A percentile compares a stretch with the other conserved stretches of the same genome.
These are phyloP conservation scores for Cyanistes caeruleus DNA, from an alignment of 2,113 vertebrate genomes.

Conservation along the genomic window DNA sequence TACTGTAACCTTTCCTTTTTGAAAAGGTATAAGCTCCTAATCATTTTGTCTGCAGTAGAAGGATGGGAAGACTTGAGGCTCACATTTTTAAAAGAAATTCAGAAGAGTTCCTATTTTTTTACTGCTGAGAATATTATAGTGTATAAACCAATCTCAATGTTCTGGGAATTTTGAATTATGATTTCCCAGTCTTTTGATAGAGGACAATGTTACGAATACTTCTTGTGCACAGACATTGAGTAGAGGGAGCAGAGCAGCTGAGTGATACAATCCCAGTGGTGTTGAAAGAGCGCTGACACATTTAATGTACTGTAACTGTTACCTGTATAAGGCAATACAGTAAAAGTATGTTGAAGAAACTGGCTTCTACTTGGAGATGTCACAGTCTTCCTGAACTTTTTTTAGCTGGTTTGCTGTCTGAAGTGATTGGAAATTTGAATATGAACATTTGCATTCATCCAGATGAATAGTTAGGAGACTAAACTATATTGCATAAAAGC, in stretches of 20 bases:
- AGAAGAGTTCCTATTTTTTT: neutral
- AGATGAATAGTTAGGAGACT: neutral
- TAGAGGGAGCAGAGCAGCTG: neutral
- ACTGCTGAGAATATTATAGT: neutral
- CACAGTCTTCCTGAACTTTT: neutral
- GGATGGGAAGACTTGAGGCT: neutral
- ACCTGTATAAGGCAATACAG: neutral
- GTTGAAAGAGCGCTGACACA: fast-evolving
- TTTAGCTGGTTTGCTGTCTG: neutral
- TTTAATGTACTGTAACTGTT: neutral
- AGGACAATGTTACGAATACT: neutral
- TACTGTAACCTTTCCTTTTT: neutral
- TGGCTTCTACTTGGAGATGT: neutral
- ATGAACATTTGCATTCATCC: neutral
- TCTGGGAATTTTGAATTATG: neutral
- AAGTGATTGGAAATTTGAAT: neutral
- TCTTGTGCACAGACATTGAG: neutral
- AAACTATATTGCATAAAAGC: neutral
- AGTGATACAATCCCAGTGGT: neutral
- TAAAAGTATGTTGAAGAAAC: neutral
- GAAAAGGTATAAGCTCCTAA: neutral
- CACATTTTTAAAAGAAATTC: neutral
- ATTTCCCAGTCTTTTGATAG: neutral
- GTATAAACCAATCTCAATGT: neutral
- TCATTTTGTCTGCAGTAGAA: neutral